A percentile compares a stretch with the other conserved stretches of the same genome.
Conservation (phyloP, 2,888 invertebrate genomes). For the Heliconius cydno region DNA sequence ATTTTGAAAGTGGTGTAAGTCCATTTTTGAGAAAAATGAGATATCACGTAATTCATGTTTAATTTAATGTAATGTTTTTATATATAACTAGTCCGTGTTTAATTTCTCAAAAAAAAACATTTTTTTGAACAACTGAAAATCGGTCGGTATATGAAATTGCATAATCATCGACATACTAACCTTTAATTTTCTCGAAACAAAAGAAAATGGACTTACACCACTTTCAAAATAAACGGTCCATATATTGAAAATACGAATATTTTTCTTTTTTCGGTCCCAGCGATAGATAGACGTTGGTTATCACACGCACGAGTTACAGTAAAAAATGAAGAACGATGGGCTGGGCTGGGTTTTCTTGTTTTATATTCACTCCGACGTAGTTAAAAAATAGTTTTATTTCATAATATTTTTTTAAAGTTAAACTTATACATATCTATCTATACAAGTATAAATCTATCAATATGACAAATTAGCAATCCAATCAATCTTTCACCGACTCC, state of each 20-base stretch:
- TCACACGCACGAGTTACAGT: constrained; percentile 1
- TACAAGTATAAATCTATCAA: background rate
- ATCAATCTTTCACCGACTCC: constrained; percentile 30
- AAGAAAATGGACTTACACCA: no score
- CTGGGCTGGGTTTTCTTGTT: background rate
- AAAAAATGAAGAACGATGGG: background rate
- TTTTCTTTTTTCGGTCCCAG: background rate
- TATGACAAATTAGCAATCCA: constrained; percentile 20
- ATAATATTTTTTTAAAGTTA: background rate
- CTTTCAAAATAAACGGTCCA: no score
- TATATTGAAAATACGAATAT: background rate
- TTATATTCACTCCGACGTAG: background rate
- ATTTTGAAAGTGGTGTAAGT: no score
- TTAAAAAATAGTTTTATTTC: background rate
- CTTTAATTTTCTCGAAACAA: no score
- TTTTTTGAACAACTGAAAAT: no score
- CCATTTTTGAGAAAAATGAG: no score
- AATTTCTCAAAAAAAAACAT: no score
- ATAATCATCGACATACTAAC: no score
- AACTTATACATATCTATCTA: background rate
- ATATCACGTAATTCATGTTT: no score
- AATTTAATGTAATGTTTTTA: no score
- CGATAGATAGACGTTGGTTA: background rate
- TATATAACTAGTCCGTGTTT: no score
- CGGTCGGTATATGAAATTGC: no score